phyloP scores from a whole-genome alignment of 2,888 invertebrate species.

The Linnaemya vulpina region DNA sequence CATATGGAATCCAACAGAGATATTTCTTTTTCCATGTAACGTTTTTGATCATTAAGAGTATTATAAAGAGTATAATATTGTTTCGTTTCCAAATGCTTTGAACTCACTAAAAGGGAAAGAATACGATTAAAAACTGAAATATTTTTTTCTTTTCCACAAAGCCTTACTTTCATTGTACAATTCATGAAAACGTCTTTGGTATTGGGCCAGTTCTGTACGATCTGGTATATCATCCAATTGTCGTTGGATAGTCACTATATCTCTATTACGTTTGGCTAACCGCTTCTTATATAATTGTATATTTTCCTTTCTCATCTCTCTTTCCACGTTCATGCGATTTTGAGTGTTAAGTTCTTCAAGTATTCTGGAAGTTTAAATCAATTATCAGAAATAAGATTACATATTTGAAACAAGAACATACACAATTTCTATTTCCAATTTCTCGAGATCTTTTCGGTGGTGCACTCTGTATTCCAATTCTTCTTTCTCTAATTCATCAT shows the following conservation, averaged over 20 bases:
- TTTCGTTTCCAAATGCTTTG: constrained; percentile 98
- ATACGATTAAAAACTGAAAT: not conserved
- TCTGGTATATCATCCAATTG: constrained; percentile 97
- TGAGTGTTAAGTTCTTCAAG: constrained; percentile 83
- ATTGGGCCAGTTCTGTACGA: constrained; percentile 95
- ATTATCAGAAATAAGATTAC: not conserved
- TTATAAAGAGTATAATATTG: constrained; percentile 98
- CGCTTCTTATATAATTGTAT: constrained; percentile 86
- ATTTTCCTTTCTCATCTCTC: constrained; percentile 85
- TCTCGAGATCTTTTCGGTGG: constrained; percentile 87
- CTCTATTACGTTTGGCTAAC: constrained; percentile 90
- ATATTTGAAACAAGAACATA: constrained; percentile 68
- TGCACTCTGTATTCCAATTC: constrained; percentile 89
- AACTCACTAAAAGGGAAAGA: constrained; percentile 87
- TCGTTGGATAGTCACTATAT: constrained; percentile 90
- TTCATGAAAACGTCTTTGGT: constrained; percentile 97
- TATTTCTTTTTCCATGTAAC: constrained; percentile 96
- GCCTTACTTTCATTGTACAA: constrained; percentile 93
- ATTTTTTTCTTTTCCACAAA: not conserved
- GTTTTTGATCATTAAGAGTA: constrained; percentile 95
- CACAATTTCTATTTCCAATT: constrained; percentile 82
- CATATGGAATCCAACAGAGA: constrained; percentile 93
- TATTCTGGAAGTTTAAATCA: constrained; percentile 78
- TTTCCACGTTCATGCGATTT: constrained; percentile 84
- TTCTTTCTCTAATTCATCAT: constrained; percentile 88